Base-by-base conservation (phyloP, 2,888 invertebrate genomes). In the Netelia inedita region DNA sequence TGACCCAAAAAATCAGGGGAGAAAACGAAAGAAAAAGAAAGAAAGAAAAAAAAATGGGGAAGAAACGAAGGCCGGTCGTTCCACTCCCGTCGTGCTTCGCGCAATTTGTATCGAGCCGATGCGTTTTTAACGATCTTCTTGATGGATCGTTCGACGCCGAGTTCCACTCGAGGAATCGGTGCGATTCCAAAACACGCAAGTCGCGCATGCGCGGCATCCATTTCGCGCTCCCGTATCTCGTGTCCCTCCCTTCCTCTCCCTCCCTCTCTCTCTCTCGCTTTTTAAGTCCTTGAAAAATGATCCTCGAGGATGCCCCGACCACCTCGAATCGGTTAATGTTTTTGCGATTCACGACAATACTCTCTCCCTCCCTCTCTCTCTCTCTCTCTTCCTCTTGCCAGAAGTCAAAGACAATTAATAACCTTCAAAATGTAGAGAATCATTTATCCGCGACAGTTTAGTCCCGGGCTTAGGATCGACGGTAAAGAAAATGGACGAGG, bases 371-470 rank as follows among this genome's bases (percentile, higher is more conserved):
- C 2, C 35, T 35, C 35, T 6, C 35, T 35, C 35, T 35, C 35
- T 35, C 28, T 28, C 23, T 23, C 23, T 23, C 28, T 28, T 0
- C 5, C 35, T 35, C 35, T 87, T 87, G 65, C 72, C 90, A 89
- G 92, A 88, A 92, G 92, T 91, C 90, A 89, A 90, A 91, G 90
- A 93, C 93, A 93, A 93, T 93, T 93, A 93, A 93, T 66, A 57
- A 73, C 46, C 75, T 75, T 79, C 83, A 66, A 53, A 61, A 21
- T 87, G 73, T 82, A 85, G 71, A 85, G 83, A 85, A 91, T 92
- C 92, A 93, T 93, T 93, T 93, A 93, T 93, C 35, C 93, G 93
- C 93, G 93, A 93, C 93, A 93, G 93, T 93, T 93, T 93, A 92
- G 92, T 85, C 87, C 87, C 89, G 88, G 85, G 50, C 79, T 35